Evolutionary conservation across 2,797 vertebrate species (phyloP).

Genomic region (Bovichtus diacanthus): DNA sequence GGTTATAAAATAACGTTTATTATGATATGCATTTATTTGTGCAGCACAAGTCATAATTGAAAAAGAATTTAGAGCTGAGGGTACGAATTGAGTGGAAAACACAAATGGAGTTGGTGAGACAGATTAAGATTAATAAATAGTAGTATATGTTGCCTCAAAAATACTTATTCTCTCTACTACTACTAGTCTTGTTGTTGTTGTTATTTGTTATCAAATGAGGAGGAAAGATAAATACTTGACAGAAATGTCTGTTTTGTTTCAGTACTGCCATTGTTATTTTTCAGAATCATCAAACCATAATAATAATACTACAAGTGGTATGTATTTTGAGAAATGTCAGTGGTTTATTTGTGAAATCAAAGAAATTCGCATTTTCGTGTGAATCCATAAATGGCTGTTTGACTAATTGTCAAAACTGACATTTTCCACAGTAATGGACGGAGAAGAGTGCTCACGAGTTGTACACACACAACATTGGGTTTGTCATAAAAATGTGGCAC

Average conservation of each 20-base stretch:
- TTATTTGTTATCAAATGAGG: slow-evolving; percentile 23
- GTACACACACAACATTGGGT: slow-evolving; percentile 27
- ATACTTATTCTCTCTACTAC: neutral
- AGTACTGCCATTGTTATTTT: slow-evolving; percentile 3
- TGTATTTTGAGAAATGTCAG: neutral
- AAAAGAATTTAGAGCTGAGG: neutral
- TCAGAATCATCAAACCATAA: slow-evolving; percentile 2
- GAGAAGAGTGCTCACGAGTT: slow-evolving; percentile 31
- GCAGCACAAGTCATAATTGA: neutral
- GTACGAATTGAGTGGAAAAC: neutral
- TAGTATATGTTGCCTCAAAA: neutral
- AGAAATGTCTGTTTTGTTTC: slow-evolving; percentile 1
- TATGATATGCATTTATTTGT: neutral
- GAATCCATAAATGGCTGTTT: slow-evolving; percentile 21
- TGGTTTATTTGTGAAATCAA: slow-evolving; percentile 11
- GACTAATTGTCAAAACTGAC: slow-evolving; percentile 27
- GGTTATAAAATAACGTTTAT: neutral
- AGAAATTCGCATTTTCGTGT: neutral
- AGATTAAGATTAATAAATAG: slow-evolving; percentile 3
- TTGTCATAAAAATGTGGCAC: slow-evolving; percentile 36
- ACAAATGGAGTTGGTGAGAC: neutral
- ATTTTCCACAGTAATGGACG: slow-evolving; percentile 20
- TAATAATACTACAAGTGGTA: neutral
- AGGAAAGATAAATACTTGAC: neutral
- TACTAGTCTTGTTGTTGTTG: neutral